Evolutionary conservation across 2,888 invertebrate genomes (phyloP), one percentile per base, ranked within the genome.

Genomic region (Emmelina monodactyla): DNA sequence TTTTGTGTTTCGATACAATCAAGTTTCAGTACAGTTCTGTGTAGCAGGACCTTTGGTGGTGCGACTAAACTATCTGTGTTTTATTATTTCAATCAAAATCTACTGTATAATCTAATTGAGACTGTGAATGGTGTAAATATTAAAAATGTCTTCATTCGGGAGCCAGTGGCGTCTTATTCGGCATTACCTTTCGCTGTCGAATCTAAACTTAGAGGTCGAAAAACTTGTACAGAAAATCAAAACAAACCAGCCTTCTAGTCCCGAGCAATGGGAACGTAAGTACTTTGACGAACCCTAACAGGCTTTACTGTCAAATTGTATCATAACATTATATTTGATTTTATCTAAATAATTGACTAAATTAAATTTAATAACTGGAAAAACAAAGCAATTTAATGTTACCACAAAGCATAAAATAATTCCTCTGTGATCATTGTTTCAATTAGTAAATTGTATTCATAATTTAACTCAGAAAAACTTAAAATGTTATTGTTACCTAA

Each of bases 231-330:
- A 66, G 44, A 69, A 64, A 47, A 44, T 72, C 10, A 67, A 65
- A 37, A n/a, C n/a, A n/a, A n/a, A n/a, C n/a, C 69, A 71, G 3
- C 69, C 71, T 3, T 57, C 55, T 1, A 49, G 66, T 1, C 66
- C 75, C 0, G 70, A 69, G 30, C 73, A 72, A 47, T 76, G 76
- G 73, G 73, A 75, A 38, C 62, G 79, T 79, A 48, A 65, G 78
- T 32, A 11, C 10, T 6, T n/a, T 28, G 10, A 28, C 11, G 5
- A 11, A 28, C 28, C 7, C 11, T 28, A 28, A 28, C 11, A n/a
- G 28, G 7, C 11, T 4, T 6, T 28, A n/a, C 28, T 6, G 9
- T 6, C 5, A 19, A 6, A 9, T 6, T 6, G 5, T 19, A 19
- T 19, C 5, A 19, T n/a, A n/a, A n/a, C n/a, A n/a, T n/a, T n/a